Evolutionary conservation across 2,113 vertebrate genomes (phyloP), one percentile per base, ranked within the genome.

Genomic region (Hydrolagus affinis): DNA sequence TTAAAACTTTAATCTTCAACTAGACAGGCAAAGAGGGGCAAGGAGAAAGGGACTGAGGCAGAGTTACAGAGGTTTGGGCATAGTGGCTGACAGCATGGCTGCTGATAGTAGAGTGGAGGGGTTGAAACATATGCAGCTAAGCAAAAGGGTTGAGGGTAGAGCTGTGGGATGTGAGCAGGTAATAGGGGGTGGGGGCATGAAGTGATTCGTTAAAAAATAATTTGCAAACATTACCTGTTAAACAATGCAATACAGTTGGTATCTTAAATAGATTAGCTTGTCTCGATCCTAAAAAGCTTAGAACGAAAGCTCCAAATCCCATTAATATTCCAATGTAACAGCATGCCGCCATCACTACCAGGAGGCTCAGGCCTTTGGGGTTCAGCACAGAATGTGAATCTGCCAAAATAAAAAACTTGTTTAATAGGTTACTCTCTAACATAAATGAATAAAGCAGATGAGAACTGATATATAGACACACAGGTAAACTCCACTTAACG

Each of bases 261-360:
- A 87, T 17, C 1, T 19, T 71, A 0, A 72, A 11, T 14, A 86
- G 86, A 10, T 85, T 85, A 70, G 56, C 57, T 28, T 85, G 75
- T 0, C 85, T 25, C 8, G 32, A 56, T 4, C 88, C 87, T 12
- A 90, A 64, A 66, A 90, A 92, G 85, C 90, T 89, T 32, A 91
- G 14, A 25, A 92, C 78, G 85, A 91, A 91, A 19, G 90, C 87
- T 2, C 66, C 10, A 73, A 89, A 87, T 44, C 89, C 91, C 0
- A 86, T 0, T 0, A 90, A 68, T 23, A 90, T 86, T 7, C 88
- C 85, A 44, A 85, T 4, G 74, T 91, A 91, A 70, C 88, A 90
- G 21, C 89, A 15, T 14, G 74, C 44, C 0, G 86, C 70, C 66
- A 91, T 87, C 0, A 85, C 12, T 0, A 86, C 85, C 6, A 89